A percentile compares a stretch with the other conserved stretches of the same genome.
phyloP scores from a whole-genome alignment of 2,888 invertebrate species.

The Drosophila robusta region DNA sequence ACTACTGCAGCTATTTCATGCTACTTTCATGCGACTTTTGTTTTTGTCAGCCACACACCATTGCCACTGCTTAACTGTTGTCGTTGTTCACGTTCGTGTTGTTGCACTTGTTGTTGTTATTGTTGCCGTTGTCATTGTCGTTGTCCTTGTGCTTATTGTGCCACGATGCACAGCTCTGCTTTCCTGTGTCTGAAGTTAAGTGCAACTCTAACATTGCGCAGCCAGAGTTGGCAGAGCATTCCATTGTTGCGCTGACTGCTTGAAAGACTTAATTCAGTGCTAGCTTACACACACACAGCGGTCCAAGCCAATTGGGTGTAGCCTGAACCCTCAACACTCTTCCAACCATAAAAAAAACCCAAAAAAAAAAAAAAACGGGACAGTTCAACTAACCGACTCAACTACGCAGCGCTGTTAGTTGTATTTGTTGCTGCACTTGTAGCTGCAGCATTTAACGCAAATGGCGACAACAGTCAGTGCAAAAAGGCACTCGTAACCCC shows the following conservation, averaged over 20 bases:
- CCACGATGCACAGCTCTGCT: slow-evolving; percentile 49
- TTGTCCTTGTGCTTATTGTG: slow-evolving; percentile 75
- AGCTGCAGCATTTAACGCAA: slow-evolving; percentile 69
- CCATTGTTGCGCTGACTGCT: slow-evolving; percentile 73
- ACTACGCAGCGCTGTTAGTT: slow-evolving; percentile 57
- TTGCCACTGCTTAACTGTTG: slow-evolving; percentile 42
- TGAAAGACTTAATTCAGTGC: slow-evolving; percentile 75
- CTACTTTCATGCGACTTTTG: slow-evolving; percentile 76
- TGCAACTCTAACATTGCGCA: slow-evolving; percentile 80
- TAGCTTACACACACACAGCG: slow-evolving; percentile 42
- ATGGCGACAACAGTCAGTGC: slow-evolving; percentile 74
- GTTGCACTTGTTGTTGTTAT: slow-evolving; percentile 36
- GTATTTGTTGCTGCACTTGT: slow-evolving; percentile 38
- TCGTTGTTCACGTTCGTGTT: slow-evolving; percentile 11
- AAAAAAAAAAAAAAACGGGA: slow-evolving; percentile 1
- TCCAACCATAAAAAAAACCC: slow-evolving; percentile 8
- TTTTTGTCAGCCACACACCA: slow-evolving; percentile 69
- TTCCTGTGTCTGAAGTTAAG: slow-evolving; percentile 79
- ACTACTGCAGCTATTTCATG: slow-evolving; percentile 53
- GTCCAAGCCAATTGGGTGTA: slow-evolving; percentile 51
- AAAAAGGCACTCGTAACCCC: slow-evolving; percentile 38
- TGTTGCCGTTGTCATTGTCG: slow-evolving; percentile 52
- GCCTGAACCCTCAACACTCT: slow-evolving; percentile 20
- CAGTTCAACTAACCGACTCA: slow-evolving; percentile 71
- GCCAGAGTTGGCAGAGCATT: slow-evolving; percentile 62